Percentiles rank a stretch among this genome's conserved stretches.
These are phyloP conservation scores for Cochlearius cochlearius DNA, from an alignment of 2,113 vertebrate species.

Conservation along the genomic window DNA sequence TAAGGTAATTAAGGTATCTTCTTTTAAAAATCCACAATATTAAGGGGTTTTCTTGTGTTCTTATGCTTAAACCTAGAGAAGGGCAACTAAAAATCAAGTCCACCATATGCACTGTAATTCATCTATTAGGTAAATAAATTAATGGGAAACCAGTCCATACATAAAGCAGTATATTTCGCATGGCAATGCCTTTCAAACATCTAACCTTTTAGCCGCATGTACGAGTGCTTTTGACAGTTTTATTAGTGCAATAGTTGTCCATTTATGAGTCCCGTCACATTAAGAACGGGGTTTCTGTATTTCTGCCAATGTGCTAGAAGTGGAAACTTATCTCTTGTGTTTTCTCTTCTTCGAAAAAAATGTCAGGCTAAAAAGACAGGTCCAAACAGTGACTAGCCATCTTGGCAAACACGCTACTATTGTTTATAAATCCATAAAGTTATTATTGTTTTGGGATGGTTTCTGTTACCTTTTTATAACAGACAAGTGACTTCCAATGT, in stretches of 20 bases:
- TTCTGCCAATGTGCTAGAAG: neutral
- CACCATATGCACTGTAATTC: neutral
- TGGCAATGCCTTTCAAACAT: neutral
- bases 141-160: neutral
- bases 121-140: neutral
- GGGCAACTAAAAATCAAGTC: neutral
- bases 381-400: neutral
- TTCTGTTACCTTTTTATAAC: conserved; percentile 19
- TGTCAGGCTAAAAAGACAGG: neutral
- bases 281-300: neutral
- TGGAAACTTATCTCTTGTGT: neutral
- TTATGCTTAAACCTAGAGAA: neutral
- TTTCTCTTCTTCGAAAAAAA: neutral
- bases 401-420: neutral
- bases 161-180: neutral
- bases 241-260: neutral
- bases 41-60: neutral
- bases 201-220: neutral
- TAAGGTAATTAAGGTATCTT: neutral
- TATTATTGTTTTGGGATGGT: neutral
- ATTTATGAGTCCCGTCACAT: neutral
- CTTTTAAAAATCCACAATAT: neutral
- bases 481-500: neutral
- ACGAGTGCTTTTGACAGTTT: neutral
- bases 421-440: neutral